Percentiles rank a stretch among this genome's conserved stretches.
These are phyloP conservation scores for Neelides folsomi DNA, from an alignment of 2,888 invertebrate species.

Conservation along the genomic window DNA sequence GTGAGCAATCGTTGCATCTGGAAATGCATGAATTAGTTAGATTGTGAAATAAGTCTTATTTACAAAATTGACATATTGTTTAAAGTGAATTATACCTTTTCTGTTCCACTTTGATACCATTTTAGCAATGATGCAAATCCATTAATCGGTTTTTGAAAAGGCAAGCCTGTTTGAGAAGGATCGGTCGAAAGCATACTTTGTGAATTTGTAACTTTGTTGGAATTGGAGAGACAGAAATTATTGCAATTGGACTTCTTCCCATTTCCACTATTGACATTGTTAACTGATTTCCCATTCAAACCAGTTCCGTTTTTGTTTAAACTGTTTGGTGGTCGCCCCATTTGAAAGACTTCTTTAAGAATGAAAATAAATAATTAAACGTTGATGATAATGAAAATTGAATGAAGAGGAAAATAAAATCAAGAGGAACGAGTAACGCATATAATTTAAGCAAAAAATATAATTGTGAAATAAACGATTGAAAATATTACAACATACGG, in stretches of 20 bases:
- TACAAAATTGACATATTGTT: not conserved
- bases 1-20: conserved; percentile 60
- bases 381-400: too few species aligned
- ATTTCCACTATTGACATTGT: not conserved
- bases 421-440: too few species aligned
- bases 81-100: conserved; percentile 12
- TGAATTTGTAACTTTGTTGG: too few species aligned
- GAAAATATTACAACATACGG: too few species aligned
- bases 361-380: too few species aligned
- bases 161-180: conserved; percentile 22
- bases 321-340: conserved; percentile 14
- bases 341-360: not conserved
- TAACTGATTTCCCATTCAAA: not conserved
- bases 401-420: too few species aligned
- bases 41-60: not conserved
- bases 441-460: too few species aligned
- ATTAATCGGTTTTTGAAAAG: conserved; percentile 24
- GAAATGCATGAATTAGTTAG: conserved; percentile 36
- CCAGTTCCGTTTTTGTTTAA: conserved; percentile 11
- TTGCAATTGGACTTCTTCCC: too few species aligned
- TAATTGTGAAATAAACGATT: too few species aligned
- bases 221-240: too few species aligned
- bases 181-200: conserved; percentile 4
- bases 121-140: conserved; percentile 23
- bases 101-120: conserved; percentile 18